Conservation (phyloP, 1,140 invertebrate genomes). For the Drosophila lowei region DNA sequence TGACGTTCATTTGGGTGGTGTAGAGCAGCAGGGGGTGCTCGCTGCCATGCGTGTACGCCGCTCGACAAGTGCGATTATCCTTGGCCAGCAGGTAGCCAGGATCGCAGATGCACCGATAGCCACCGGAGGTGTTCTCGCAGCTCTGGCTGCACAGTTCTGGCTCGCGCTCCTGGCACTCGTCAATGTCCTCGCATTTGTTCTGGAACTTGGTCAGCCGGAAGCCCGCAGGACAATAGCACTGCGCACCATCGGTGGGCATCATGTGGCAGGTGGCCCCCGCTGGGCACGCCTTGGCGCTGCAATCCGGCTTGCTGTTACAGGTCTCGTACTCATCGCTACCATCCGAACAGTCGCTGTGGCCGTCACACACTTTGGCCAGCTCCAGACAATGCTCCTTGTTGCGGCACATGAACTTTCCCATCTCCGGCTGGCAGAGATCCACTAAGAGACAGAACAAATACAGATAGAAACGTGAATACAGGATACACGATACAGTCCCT, state of each 20-base stretch:
- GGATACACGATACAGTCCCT: background rate
- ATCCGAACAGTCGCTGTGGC: slow-evolving; percentile 82
- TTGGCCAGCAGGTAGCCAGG: slow-evolving; percentile 87
- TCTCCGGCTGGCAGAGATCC: slow-evolving; percentile 40
- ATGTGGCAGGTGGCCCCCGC: slow-evolving; percentile 58
- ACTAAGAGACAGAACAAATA: slow-evolving; percentile 10
- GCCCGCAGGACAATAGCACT: slow-evolving; percentile 84
- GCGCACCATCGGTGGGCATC: slow-evolving; percentile 78
- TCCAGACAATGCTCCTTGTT: slow-evolving; percentile 84
- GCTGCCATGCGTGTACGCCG: slow-evolving; percentile 72
- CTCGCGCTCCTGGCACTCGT: slow-evolving; percentile 88
- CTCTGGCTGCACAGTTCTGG: slow-evolving; percentile 90
- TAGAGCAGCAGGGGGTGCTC: slow-evolving; percentile 87
- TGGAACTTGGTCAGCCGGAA: slow-evolving; percentile 72
- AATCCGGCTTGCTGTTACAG: slow-evolving; percentile 64
- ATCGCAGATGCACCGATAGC: slow-evolving; percentile 91
- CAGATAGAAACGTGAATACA: background rate
- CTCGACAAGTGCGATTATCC: slow-evolving; percentile 89
- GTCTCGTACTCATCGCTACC: slow-evolving; percentile 77
- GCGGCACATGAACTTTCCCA: slow-evolving; percentile 69
- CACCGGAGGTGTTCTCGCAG: slow-evolving; percentile 91
- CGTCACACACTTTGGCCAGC: slow-evolving; percentile 86
- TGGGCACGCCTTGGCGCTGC: slow-evolving; percentile 48
- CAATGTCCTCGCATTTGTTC: slow-evolving; percentile 86
- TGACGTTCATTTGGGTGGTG: slow-evolving; percentile 84